Conservation (phyloP, 2,113 vertebrate genomes). For the Megaceryle torquata region DNA sequence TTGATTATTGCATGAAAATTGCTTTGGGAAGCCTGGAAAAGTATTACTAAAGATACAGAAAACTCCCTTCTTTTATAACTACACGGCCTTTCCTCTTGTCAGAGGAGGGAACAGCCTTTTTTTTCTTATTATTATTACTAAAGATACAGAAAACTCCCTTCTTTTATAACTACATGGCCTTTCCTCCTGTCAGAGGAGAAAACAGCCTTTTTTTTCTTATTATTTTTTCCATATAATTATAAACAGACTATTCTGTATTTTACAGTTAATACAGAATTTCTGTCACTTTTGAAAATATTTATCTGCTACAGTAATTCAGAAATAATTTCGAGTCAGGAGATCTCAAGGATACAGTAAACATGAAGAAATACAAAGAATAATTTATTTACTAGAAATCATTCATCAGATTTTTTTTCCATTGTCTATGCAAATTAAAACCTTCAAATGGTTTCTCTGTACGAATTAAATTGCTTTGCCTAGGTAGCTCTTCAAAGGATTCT, state of each 20-base stretch:
- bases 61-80: neutral
- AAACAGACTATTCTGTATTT: neutral
- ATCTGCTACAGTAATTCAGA: neutral
- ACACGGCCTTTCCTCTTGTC: neutral
- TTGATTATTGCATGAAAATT: neutral
- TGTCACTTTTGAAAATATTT: neutral
- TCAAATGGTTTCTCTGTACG: neutral
- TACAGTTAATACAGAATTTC: neutral
- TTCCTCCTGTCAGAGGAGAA: neutral
- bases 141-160: neutral
- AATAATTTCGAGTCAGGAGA: neutral
- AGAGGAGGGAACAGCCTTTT: neutral
- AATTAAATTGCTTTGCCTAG: conserved; percentile 1
- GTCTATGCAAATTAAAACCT: conserved; percentile 7
- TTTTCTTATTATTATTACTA: neutral
- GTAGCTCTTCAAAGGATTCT: conserved; percentile 8
- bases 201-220: neutral
- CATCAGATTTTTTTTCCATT: neutral
- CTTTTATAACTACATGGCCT: neutral
- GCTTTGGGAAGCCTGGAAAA: neutral
- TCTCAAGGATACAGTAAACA: neutral
- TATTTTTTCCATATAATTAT: neutral
- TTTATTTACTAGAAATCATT: neutral
- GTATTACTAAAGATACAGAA: neutral
- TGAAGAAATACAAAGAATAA: neutral